phyloP scores from a whole-genome alignment of 2,797 vertebrate genomes.

The Neoniphon sammara region DNA sequence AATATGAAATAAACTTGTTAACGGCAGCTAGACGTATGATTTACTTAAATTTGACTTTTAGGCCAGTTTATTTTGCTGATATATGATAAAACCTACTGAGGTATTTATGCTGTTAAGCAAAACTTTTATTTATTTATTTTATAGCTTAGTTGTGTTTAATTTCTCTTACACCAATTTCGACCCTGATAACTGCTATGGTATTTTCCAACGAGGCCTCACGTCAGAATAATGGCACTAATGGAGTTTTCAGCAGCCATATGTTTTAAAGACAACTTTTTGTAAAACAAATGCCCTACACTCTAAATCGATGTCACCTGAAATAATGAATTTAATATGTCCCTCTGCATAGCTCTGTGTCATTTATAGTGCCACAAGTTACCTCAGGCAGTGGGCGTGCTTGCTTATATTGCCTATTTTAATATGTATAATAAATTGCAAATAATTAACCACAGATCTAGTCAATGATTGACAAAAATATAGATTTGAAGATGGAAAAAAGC shows the following conservation, averaged over 20 bases:
- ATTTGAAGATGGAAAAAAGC: no score
- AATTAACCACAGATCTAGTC: background rate
- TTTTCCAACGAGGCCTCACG: slow-evolving; percentile 35
- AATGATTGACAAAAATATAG: background rate
- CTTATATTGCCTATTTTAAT: background rate
- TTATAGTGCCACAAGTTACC: slow-evolving; percentile 38
- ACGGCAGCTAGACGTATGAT: no score
- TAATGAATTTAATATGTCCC: slow-evolving; percentile 55
- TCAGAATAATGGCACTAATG: background rate
- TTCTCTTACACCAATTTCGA: slow-evolving; percentile 17
- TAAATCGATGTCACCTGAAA: slow-evolving; percentile 59
- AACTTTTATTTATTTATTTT: no score
- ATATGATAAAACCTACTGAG: no score
- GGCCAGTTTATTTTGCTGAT: background rate
- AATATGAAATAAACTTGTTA: background rate
- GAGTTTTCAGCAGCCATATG: slow-evolving; percentile 42
- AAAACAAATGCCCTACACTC: slow-evolving; percentile 66
- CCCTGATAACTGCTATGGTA: background rate
- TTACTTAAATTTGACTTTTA: background rate
- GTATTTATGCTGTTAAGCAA: no score
- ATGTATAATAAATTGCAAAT: background rate
- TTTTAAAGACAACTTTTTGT: slow-evolving; percentile 55
- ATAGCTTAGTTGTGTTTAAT: background rate
- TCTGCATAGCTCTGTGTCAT: slow-evolving; percentile 28
- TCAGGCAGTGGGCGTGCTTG: slow-evolving; percentile 7